These are phyloP conservation scores for Peromyscus eremicus DNA, from an alignment of 2,797 vertebrate genomes.

Conservation along the genomic window DNA sequence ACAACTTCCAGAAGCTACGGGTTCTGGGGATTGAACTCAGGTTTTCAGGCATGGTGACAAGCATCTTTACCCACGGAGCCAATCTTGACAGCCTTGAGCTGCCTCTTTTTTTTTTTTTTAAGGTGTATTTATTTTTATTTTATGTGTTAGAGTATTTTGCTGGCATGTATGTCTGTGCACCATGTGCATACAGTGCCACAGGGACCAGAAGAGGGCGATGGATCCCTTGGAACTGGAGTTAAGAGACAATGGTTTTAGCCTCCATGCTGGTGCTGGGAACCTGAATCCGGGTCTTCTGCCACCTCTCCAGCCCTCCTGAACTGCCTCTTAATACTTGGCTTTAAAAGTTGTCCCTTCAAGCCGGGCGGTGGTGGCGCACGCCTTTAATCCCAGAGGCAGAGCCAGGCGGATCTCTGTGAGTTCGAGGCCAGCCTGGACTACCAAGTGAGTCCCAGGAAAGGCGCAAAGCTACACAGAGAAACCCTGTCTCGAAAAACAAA, in stretches of 20 bases:
- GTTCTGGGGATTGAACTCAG: background rate
- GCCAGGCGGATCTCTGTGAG: too few species aligned
- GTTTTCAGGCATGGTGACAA: background rate
- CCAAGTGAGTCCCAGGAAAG: too few species aligned
- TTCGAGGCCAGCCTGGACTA: too few species aligned
- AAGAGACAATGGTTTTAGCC: background rate
- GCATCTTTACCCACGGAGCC: too few species aligned
- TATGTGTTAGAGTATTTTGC: background rate
- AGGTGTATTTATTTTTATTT: background rate
- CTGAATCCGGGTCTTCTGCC: background rate
- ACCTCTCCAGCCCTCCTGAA: too few species aligned
- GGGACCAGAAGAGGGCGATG: background rate
- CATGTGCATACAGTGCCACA: background rate
- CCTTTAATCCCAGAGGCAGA: too few species aligned
- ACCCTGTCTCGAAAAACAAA: too few species aligned
- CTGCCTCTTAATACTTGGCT: background rate
- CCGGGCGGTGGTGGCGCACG: too few species aligned
- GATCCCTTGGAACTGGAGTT: background rate
- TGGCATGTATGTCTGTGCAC: background rate
- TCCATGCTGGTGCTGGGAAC: background rate
- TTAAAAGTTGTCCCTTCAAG: conserved; percentile 24
- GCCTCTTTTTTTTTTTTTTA: too few species aligned
- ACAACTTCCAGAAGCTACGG: background rate
- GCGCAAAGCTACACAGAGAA: too few species aligned
- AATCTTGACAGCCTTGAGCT: background rate